These are phyloP conservation scores for Gallinago stenura DNA, from an alignment of 2,797 vertebrate genomes.

Conservation along the genomic window DNA sequence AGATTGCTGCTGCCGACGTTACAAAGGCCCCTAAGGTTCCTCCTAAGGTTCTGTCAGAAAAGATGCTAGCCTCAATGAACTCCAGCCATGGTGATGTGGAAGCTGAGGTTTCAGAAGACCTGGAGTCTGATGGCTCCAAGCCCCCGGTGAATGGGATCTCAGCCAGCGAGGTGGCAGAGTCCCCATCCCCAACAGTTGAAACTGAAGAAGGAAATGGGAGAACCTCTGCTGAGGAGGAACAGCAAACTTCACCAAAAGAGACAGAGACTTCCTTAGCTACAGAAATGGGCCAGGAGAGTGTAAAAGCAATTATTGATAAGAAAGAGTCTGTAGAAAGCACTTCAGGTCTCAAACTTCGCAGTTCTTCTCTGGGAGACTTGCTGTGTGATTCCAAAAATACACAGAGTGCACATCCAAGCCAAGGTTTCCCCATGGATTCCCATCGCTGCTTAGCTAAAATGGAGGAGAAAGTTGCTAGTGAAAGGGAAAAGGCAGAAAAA, in stretches of 20 bases:
- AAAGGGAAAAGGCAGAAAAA: conserved; percentile 85
- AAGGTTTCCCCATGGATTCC: background rate
- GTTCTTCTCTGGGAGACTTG: conserved; percentile 83
- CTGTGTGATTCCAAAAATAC: conserved; percentile 68
- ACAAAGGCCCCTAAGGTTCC: conserved; percentile 61
- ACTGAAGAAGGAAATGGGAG: conserved; percentile 29
- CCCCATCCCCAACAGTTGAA: background rate
- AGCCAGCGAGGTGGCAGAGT: conserved; percentile 7
- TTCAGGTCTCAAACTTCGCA: conserved; percentile 48
- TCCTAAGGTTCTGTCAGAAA: conserved; percentile 75
- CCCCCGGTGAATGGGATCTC: conserved; percentile 57
- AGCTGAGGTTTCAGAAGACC: background rate
- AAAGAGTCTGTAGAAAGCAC: background rate
- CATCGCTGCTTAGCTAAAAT: conserved; percentile 77
- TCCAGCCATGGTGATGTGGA: background rate
- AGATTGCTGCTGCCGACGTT: conserved; percentile 49
- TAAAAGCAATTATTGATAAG: conserved; percentile 1
- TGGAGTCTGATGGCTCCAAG: background rate
- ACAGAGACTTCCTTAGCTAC: conserved; percentile 17
- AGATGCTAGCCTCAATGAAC: conserved; percentile 33
- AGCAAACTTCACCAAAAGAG: conserved; percentile 53
- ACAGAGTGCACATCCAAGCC: background rate
- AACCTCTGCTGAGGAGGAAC: conserved; percentile 1
- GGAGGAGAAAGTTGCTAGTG: conserved; percentile 84
- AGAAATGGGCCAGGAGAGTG: background rate